Base-by-base conservation (phyloP, 2,113 vertebrate genomes). In the Colistium nudipinnis region DNA sequence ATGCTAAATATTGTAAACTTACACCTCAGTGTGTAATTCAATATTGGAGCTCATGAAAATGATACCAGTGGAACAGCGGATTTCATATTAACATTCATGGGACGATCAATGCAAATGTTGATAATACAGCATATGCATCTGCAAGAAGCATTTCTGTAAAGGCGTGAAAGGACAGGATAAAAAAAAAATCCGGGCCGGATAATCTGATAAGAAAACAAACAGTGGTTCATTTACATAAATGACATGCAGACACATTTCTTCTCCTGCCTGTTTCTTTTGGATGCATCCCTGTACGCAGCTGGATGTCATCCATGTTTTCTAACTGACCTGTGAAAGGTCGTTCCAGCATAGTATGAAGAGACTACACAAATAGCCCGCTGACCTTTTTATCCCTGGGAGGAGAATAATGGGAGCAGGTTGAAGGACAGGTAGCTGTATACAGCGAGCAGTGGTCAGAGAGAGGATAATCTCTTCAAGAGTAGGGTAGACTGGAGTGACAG, bases 391-490 rank as follows among this genome's bases (percentile, higher is more conserved):
- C 74, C 61, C 22, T 8, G 11, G 45, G 28, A 75, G 73, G 67
- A 48, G 65, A 77, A 66, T 70, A 57, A 65, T 62, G 67, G 1
- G 76, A 69, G 48, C 56, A 53, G 64, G 74, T 73, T 3, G 13
- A 76, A 41, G 59, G 74, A 65, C 57, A 60, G 59, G 62, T 73
- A 24, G 31, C 47, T 49, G 59, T 57, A 36, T 8, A 24, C 63
- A 43, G 51, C 27, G 60, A 56, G 72, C 55, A 60, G 62, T 68
- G 75, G 54, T 49, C 54, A 25, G 45, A 72, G 44, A 43, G 41
- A 56, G 74, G 78, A 81, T 81, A 70, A 88, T 82, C 66, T 74
- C 59, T 41, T 6, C 45, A 51, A 66, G 44, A 65, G 55, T 63
- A 38, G 60, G 59, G 39, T 65, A 9, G 41, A 67, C 43, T 17